Conservation (phyloP, 2,113 vertebrate genomes). For the Nerophis lumbriciformis region DNA sequence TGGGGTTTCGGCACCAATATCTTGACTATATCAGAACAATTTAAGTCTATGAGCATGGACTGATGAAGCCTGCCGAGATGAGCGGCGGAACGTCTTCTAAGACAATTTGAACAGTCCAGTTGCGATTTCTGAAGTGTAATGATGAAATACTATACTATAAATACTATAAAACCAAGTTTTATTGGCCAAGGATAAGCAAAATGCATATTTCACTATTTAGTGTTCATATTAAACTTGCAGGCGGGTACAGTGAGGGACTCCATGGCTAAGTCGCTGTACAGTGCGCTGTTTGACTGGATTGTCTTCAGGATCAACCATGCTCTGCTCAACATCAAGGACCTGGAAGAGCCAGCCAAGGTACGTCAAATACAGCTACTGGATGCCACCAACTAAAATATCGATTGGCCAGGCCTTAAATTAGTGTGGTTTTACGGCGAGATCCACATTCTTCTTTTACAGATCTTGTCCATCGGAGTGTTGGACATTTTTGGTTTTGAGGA, state of each 20-base stretch:
- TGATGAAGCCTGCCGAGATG: too few species aligned
- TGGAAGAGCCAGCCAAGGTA: constrained; percentile 89
- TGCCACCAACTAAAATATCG: neutral
- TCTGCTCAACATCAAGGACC: constrained; percentile 87
- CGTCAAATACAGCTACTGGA: neutral
- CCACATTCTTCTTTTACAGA: constrained; percentile 65
- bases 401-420: neutral
- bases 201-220: neutral
- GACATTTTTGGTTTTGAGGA: constrained; percentile 99
- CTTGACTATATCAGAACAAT: too few species aligned
- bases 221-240: constrained; percentile 55
- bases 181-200: neutral
- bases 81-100: too few species aligned
- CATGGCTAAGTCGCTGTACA: constrained; percentile 96
- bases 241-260: constrained; percentile 93
- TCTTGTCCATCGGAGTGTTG: constrained; percentile 94
- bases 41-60: too few species aligned
- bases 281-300: constrained; percentile 97
- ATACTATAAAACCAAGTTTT: neutral
- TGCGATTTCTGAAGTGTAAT: neutral
- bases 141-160: neutral
- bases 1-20: too few species aligned
- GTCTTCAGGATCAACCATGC: constrained; percentile 99
- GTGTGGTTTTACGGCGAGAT: neutral
- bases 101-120: too few species aligned